A percentile compares a stretch with the other conserved stretches of the same genome.
Evolutionary conservation across 2,888 invertebrate genomes (phyloP).

Genomic region (Ypsolopha sequella): DNA sequence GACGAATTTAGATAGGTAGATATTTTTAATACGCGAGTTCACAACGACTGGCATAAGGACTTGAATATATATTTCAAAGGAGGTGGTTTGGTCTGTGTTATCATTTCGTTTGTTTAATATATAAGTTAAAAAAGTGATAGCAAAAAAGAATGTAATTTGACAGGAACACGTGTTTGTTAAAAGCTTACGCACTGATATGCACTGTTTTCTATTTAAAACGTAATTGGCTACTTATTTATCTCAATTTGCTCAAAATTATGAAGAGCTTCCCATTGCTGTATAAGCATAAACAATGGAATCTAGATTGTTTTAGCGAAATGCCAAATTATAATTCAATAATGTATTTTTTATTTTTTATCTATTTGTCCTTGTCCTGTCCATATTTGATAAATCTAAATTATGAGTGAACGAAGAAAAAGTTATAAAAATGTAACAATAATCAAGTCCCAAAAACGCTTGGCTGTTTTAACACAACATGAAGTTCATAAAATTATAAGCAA

Average conservation of each 20-base stretch:
- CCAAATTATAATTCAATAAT: slow-evolving; percentile 1
- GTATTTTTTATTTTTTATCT: background rate
- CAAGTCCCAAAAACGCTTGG: background rate
- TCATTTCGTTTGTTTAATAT: too few species aligned
- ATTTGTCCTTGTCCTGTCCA: slow-evolving; percentile 3
- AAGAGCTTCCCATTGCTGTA: slow-evolving; percentile 38
- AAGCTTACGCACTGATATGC: too few species aligned
- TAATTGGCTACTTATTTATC: too few species aligned
- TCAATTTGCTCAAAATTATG: slow-evolving; percentile 40
- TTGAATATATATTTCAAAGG: too few species aligned
- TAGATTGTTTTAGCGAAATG: slow-evolving; percentile 6
- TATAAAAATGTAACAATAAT: too few species aligned
- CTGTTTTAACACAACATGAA: background rate
- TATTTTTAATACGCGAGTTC: slow-evolving; percentile 63
- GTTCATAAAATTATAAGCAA: background rate
- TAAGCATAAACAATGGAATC: slow-evolving; percentile 2
- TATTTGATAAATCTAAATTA: slow-evolving; percentile 1
- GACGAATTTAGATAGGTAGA: slow-evolving; percentile 64
- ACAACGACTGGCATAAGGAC: slow-evolving; percentile 20
- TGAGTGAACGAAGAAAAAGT: background rate
- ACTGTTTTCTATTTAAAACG: too few species aligned
- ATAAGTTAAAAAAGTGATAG: too few species aligned
- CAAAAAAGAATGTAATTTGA: too few species aligned
- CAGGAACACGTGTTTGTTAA: too few species aligned
- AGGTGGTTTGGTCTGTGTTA: too few species aligned